Base-by-base conservation (phyloP, 92 coral and sea anemone species). In the Anthopleura xanthogrammica region DNA sequence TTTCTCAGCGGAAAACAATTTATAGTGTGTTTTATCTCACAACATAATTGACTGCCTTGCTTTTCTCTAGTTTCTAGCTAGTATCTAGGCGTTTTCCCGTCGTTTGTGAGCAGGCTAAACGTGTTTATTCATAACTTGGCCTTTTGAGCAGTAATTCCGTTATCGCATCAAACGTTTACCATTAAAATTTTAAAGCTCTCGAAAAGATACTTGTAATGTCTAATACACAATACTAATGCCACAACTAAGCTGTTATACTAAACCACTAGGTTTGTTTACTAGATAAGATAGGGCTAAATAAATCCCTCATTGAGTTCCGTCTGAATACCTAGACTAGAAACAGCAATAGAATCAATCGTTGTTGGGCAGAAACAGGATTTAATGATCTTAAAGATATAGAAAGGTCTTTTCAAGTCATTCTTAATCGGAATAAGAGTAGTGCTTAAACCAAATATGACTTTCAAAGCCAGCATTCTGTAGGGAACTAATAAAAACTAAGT, bases 241-340 rank as follows among this genome's bases (percentile, higher is more conserved):
- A 68, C 74, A 68, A 68, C 74, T 68, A 68, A 68, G 74, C 74
- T 36, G 74, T 68, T 68, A 68, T 68, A 68, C 43, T 23, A 68
- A 68, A 68, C 74, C 74, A 36, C 29, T 1, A 29, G 43, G 36
- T 68, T 36, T 3, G 6, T 2, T 24, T 62, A 20, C 70, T 58
- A 62, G 74, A 68, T 68, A 68, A 68, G 74, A 68, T 68, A 68
- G 24, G 19, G 16, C 4, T 24, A 5, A 5, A 4, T 36, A 68
- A 68, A 68, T 68, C 74, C 42, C 17, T 68, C 36, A 23, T 36
- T 68, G 70, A 62, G 70, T 62, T 19, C 13, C 2, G 70, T 62
- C 70, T 62, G 70, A 19, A 19, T 24, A 22, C 29, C 10, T 0
- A 46, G 50, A 46, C 50, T 46, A 46, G 5, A 46, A 46, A 46